These are phyloP conservation scores for Neotoxoptera formosana DNA, from an alignment of 1,140 invertebrate species.

Conservation along the genomic window DNA sequence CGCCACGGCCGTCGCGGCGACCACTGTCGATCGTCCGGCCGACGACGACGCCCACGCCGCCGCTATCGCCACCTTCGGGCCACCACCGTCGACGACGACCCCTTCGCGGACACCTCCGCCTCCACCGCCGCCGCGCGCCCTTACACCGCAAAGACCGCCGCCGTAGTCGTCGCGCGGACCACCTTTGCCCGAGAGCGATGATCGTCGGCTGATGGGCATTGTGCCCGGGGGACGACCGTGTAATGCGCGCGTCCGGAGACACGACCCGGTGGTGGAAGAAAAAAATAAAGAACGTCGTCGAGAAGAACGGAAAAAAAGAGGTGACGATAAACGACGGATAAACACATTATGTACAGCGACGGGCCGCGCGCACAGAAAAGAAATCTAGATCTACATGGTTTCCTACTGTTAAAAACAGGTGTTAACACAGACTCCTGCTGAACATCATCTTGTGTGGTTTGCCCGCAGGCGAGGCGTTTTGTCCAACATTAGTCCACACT, in stretches of 20 bases:
- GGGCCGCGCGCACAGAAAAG: conserved; percentile 29
- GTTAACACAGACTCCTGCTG: conserved; percentile 55
- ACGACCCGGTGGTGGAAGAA: background rate
- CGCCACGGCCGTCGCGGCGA: background rate
- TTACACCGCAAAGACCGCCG: background rate
- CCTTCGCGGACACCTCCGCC: background rate
- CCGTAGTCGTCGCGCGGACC: too few relatives aligned
- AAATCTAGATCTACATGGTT: conserved; percentile 52
- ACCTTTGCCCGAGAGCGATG: background rate
- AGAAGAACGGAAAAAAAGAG: conserved; percentile 9
- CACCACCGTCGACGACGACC: conserved; percentile 1
- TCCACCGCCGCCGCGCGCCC: too few relatives aligned
- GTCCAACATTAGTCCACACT: conserved; percentile 46
- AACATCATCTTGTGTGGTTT: conserved; percentile 57
- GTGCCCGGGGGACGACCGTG: background rate
- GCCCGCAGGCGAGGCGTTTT: conserved; percentile 29
- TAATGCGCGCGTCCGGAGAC: background rate
- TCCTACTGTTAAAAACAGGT: conserved; percentile 56
- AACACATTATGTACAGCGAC: conserved; percentile 24
- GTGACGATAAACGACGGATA: conserved; percentile 55
- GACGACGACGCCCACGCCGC: background rate
- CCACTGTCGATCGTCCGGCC: background rate
- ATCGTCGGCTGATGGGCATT: background rate
- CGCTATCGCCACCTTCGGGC: background rate
- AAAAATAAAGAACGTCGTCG: background rate